These are phyloP conservation scores for Hephaestus fuliginosus DNA, from an alignment of 2,797 vertebrate genomes.

Conservation along the genomic window DNA sequence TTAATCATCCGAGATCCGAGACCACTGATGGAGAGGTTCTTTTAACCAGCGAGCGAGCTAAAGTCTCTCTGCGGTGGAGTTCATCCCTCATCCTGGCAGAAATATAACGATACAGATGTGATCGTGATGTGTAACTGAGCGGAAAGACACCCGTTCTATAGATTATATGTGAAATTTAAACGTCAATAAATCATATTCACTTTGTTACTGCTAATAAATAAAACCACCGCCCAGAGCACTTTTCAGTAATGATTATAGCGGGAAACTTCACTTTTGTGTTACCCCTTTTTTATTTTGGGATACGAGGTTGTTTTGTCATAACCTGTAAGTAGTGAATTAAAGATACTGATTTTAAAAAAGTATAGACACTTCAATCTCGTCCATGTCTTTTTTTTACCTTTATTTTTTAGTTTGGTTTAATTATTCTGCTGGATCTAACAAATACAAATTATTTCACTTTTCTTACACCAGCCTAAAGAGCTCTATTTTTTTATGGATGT, in stretches of 20 bases:
- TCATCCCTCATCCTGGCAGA: conserved; percentile 31
- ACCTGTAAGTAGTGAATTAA: background rate
- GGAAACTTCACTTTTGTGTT: background rate
- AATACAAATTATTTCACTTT: background rate
- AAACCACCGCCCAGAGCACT: background rate
- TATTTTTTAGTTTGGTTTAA: background rate
- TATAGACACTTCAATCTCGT: background rate
- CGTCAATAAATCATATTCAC: background rate
- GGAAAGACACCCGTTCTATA: background rate
- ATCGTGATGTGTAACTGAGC: background rate
- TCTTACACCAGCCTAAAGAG: background rate
- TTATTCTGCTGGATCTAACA: background rate
- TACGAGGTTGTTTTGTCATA: background rate
- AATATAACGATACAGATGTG: background rate
- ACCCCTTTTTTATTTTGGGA: conserved; percentile 5
- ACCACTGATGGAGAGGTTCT: background rate
- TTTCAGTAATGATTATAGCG: background rate
- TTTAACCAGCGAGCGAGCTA: conserved; percentile 16
- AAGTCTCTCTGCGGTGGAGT: conserved; percentile 2
- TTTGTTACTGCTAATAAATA: background rate
- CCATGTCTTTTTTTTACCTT: background rate
- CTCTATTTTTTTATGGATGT: background rate
- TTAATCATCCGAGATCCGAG: background rate
- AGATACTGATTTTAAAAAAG: too few relatives aligned
- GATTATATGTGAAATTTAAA: background rate